Conservation (phyloP, 1,140 invertebrate species). For the Galendromus occidentalis region DNA sequence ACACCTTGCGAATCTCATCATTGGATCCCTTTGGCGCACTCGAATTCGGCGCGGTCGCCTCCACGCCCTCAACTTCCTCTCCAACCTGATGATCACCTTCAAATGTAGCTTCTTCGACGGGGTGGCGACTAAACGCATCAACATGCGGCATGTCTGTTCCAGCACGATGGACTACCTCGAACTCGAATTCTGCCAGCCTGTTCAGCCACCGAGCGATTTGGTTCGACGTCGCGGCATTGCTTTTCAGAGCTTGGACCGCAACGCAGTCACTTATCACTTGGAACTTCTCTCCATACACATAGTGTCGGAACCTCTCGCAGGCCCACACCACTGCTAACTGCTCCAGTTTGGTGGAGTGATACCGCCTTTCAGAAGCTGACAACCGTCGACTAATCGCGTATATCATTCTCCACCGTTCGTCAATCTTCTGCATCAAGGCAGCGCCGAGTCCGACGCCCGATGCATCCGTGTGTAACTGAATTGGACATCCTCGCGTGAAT, state of each 20-base stretch:
- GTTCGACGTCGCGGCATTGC: not conserved
- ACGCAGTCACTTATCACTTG: constrained; percentile 13
- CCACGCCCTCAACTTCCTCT: no score
- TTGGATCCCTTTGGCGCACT: no score
- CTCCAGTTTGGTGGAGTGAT: no score
- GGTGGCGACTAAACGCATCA: not conserved
- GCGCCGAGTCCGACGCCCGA: no score
- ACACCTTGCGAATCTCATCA: no score
- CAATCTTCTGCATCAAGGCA: no score
- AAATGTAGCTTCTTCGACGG: not conserved
- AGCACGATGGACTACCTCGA: constrained; percentile 13
- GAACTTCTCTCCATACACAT: constrained; percentile 25
- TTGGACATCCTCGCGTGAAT: not conserved
- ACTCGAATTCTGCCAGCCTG: constrained; percentile 14
- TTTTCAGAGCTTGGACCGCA: constrained; percentile 18
- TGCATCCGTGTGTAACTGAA: constrained; percentile 19
- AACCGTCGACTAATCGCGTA: no score
- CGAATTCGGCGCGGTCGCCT: no score
- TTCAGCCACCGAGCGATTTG: not conserved
- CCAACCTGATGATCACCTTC: no score
- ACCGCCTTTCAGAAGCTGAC: no score
- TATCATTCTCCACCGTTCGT: no score
- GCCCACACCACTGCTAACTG: no score
- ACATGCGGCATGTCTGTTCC: constrained; percentile 18
- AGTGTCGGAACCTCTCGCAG: constrained; percentile 32